Base-by-base conservation (phyloP, 2,888 invertebrate species). In the Tachina lurida region DNA sequence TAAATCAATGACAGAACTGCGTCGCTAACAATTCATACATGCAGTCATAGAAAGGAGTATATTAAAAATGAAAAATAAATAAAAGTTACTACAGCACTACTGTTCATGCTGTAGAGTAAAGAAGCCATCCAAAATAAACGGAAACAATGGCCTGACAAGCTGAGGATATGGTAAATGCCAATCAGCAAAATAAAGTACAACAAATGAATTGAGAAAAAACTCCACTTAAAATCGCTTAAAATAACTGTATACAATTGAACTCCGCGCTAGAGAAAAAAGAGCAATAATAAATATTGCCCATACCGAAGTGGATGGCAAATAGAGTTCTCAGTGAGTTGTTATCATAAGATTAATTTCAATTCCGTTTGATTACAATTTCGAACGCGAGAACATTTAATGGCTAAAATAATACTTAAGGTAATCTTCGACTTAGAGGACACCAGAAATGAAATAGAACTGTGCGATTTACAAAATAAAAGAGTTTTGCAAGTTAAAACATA, bases 131-230 rank as follows among this genome's bases (percentile, higher is more conserved):
- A 74, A 81, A 81, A 74, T 74, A 68, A 86, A 56, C 86, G 86
- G 83, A 86, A 86, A 86, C 86, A 86, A 86, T 79, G 65, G 79
- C 75, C 79, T 83, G 86, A 71, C 85, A 83, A 73, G 79, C 79
- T 83, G 67, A 86, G 86, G 86, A 86, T 86, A 86, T 83, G 83
- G 86, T 83, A 86, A 83, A 86, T 86, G 86, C 86, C 83, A 86
- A 83, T 86, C 86, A 83, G 79, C 79, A 86, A 77, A 81, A 79
- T 71, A 85, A 63, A 63, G 10, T 74, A 71, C 65, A 63, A 68
- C 52, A 81, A 68, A 62, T 70, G 58, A 68, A 31, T 47, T 43
- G 10, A 54, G 71, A 70, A 17, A 54, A 71, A 31, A 39, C 17
- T 71, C 17, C 15, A 63, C 41, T 47, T 71, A 71, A 79, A 71